Conservation (phyloP, 2,113 vertebrate species). For the Dolichallabes microphthalmus region DNA sequence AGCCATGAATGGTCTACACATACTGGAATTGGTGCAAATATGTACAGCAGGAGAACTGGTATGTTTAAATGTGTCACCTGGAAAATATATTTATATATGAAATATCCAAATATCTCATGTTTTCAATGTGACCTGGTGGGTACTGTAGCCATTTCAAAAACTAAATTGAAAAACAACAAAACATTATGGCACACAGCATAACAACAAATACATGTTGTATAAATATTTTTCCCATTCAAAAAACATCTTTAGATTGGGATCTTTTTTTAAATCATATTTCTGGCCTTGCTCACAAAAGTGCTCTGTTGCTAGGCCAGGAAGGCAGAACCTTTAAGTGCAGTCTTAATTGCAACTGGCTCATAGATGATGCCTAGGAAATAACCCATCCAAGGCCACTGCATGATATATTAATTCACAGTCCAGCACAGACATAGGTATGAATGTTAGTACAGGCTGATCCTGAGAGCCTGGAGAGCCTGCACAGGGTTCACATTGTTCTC, state of each 20-base stretch:
- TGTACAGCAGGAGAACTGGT: background rate
- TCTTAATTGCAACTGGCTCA: slow-evolving; percentile 38
- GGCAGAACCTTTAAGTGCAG: slow-evolving; percentile 15
- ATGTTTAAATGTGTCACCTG: background rate
- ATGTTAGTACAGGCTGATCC: slow-evolving; percentile 48
- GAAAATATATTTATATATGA: background rate
- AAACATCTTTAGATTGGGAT: background rate
- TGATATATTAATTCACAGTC: slow-evolving; percentile 45
- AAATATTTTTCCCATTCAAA: background rate
- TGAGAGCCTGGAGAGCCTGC: slow-evolving; percentile 38
- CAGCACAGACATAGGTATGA: slow-evolving; percentile 43
- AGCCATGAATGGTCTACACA: slow-evolving; percentile 34
- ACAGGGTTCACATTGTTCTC: slow-evolving; percentile 54
- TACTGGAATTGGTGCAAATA: slow-evolving; percentile 33
- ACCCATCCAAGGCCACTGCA: slow-evolving; percentile 45
- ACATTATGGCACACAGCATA: background rate
- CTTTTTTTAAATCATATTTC: slow-evolving; percentile 15
- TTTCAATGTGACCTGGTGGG: slow-evolving; percentile 6
- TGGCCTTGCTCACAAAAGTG: slow-evolving; percentile 12
- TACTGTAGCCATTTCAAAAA: background rate
- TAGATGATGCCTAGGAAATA: slow-evolving; percentile 37
- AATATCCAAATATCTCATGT: background rate
- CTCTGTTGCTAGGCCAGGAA: slow-evolving; percentile 22
- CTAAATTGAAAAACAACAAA: background rate
- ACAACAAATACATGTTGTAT: background rate